Conservation (phyloP, 2,888 invertebrate genomes). For the Eudasyphora cyanicolor region DNA sequence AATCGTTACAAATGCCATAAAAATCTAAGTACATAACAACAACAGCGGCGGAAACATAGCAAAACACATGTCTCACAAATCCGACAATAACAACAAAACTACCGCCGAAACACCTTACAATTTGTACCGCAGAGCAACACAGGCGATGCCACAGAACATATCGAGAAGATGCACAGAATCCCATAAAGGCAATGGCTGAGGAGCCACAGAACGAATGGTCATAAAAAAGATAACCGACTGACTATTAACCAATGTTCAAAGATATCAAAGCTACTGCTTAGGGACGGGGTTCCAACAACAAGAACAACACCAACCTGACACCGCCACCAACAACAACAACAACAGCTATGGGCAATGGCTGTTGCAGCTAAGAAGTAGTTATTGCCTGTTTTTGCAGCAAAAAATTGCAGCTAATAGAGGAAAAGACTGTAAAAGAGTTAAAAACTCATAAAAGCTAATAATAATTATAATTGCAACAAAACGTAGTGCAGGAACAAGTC, state of each 20-base stretch:
- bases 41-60: neutral
- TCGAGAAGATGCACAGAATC: slow-evolving; percentile 11
- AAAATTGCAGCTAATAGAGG: neutral
- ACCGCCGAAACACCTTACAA: slow-evolving; percentile 54
- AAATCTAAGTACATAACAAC: slow-evolving; percentile 42
- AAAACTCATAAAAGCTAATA: slow-evolving; percentile 62
- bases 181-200: slow-evolving; percentile 13
- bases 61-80: slow-evolving; percentile 40
- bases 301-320: neutral
- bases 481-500: slow-evolving; percentile 34
- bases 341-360: slow-evolving; percentile 1
- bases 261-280: slow-evolving; percentile 56
- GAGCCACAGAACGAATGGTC: slow-evolving; percentile 20
- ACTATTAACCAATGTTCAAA: slow-evolving; percentile 59
- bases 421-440: slow-evolving; percentile 43
- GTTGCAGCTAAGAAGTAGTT: neutral
- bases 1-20: slow-evolving; percentile 61
- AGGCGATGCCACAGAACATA: slow-evolving; percentile 15
- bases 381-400: neutral
- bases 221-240: slow-evolving; percentile 60
- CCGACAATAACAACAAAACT: slow-evolving; percentile 14
- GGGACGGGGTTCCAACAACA: neutral
- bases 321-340: slow-evolving; percentile 12
- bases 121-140: slow-evolving; percentile 41
- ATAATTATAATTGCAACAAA: slow-evolving; percentile 59